Percentiles rank a stretch among this genome's conserved stretches.
phyloP scores from a whole-genome alignment of 2,797 vertebrate species.

The Schizopygopsis malacanthus region DNA sequence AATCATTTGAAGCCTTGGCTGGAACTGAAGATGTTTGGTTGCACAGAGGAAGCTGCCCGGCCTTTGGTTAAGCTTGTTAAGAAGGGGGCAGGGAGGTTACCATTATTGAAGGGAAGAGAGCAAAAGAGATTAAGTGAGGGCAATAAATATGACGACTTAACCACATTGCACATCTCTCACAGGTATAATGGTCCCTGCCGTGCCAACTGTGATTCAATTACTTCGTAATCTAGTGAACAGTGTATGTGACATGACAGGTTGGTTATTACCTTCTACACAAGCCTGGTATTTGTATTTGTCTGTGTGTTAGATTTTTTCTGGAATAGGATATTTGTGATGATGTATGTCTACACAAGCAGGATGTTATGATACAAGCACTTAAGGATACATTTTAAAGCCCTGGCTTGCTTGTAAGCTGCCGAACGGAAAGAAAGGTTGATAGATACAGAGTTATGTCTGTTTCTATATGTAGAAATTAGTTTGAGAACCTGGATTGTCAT shows the following conservation, averaged over 20 bases:
- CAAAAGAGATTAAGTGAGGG: conserved; percentile 59
- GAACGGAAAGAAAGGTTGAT: not conserved
- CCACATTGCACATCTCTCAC: conserved; percentile 54
- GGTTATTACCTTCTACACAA: conserved; percentile 59
- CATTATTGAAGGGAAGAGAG: conserved; percentile 54
- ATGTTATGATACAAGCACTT: conserved; percentile 41
- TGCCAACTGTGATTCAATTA: conserved; percentile 57
- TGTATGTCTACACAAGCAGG: conserved; percentile 39
- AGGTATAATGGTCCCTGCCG: conserved; percentile 54
- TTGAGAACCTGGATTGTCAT: conserved; percentile 14
- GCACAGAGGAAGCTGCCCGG: conserved; percentile 25
- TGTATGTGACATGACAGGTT: conserved; percentile 58
- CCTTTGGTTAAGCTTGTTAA: conserved; percentile 54
- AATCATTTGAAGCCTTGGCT: conserved; percentile 64
- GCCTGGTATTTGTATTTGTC: conserved; percentile 55
- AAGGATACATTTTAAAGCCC: conserved; percentile 45
- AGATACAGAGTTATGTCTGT: conserved; percentile 24
- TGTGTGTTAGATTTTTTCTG: conserved; percentile 45
- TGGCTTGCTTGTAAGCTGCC: conserved; percentile 22
- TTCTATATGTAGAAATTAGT: conserved; percentile 12
- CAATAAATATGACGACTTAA: conserved; percentile 59
- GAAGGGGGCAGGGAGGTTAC: conserved; percentile 27
- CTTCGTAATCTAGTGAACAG: conserved; percentile 54
- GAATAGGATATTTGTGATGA: conserved; percentile 43
- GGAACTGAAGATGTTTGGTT: conserved; percentile 25